phyloP scores from a whole-genome alignment of 2,113 vertebrate genomes.

The Mastomys natalensis region DNA sequence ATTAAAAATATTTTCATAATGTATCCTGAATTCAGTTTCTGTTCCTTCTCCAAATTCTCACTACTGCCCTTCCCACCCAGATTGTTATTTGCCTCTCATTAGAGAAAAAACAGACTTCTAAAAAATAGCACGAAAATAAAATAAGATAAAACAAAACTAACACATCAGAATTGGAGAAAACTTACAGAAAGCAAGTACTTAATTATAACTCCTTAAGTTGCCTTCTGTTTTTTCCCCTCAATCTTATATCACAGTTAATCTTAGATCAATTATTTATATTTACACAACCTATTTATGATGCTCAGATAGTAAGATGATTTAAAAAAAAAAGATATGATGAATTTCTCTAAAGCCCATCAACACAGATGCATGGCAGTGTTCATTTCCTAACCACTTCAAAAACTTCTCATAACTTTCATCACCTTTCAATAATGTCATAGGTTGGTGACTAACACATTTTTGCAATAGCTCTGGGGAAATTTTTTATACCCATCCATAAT shows the following conservation, averaged over 20 bases:
- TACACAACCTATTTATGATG: background rate
- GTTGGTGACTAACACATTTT: background rate
- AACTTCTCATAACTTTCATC: background rate
- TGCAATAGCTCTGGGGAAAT: background rate
- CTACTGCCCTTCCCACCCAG: background rate
- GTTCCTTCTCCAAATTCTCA: background rate
- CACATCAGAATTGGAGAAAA: background rate
- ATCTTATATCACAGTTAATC: slow-evolving; percentile 26
- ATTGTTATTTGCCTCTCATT: background rate
- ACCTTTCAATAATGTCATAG: background rate
- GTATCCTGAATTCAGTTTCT: background rate
- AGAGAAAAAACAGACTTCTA: background rate
- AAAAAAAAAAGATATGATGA: background rate
- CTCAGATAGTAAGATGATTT: background rate
- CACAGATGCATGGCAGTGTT: background rate
- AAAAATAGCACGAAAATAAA: background rate
- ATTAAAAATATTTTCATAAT: background rate
- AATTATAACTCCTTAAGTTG: slow-evolving; percentile 4
- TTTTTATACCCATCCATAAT: background rate
- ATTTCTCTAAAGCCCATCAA: background rate
- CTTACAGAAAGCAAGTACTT: background rate
- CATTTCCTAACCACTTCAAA: background rate
- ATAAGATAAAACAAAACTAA: background rate
- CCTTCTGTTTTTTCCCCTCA: background rate
- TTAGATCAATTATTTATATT: slow-evolving; percentile 9